These are phyloP conservation scores for Silvanus unidentatus DNA, from an alignment of 2,888 invertebrate genomes.

Conservation along the genomic window DNA sequence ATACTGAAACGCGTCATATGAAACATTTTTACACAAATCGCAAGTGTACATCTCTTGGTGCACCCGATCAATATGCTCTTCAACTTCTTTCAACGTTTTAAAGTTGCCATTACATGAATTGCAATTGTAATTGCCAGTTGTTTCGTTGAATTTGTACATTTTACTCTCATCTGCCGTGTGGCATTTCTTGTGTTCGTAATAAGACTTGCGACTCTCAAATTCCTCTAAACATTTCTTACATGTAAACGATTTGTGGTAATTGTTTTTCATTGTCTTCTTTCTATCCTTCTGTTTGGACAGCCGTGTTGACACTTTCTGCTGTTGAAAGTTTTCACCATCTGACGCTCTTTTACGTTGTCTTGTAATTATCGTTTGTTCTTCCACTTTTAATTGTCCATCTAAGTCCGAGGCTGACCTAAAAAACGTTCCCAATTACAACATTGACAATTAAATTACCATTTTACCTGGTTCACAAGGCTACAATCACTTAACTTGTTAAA, in stretches of 20 bases:
- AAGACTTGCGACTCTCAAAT: conserved; percentile 28
- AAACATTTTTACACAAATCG: conserved; percentile 33
- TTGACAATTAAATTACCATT: too few species aligned
- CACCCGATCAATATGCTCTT: conserved; percentile 28
- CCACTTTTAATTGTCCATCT: neutral
- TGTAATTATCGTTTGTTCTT: conserved; percentile 2
- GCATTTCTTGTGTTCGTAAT: conserved; percentile 30
- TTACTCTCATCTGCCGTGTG: conserved; percentile 36
- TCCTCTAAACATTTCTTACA: conserved; percentile 34
- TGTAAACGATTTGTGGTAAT: conserved; percentile 30
- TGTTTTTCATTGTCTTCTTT: conserved; percentile 15
- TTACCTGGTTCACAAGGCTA: too few species aligned
- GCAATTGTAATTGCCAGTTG: conserved; percentile 30
- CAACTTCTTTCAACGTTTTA: conserved; percentile 30
- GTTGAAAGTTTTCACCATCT: conserved; percentile 10
- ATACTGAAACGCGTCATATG: conserved; percentile 35
- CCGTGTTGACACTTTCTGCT: conserved; percentile 1
- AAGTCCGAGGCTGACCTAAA: neutral
- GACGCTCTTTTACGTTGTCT: conserved; percentile 1
- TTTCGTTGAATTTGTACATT: conserved; percentile 34
- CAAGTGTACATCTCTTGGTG: conserved; percentile 40
- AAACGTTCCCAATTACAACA: neutral
- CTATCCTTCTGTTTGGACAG: conserved; percentile 15
- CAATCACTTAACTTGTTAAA: too few species aligned
- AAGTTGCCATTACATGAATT: conserved; percentile 34